phyloP scores from a whole-genome alignment of 2,888 invertebrate species.

The Chymomyza amoena region DNA sequence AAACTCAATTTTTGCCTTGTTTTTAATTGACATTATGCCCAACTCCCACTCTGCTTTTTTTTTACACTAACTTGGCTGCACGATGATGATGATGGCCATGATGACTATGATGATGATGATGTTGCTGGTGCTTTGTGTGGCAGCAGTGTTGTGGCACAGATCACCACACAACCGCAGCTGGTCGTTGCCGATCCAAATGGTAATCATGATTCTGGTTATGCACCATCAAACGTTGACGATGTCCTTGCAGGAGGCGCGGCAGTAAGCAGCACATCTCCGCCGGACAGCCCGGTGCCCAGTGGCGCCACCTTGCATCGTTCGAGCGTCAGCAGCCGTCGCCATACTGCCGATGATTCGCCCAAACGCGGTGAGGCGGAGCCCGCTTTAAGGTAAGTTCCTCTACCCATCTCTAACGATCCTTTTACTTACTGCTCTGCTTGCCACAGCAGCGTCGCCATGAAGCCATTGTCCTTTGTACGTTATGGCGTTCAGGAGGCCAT shows the following conservation, averaged over 20 bases:
- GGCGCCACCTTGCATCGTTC: slow-evolving; percentile 77
- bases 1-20: slow-evolving; percentile 63
- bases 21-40: slow-evolving; percentile 59
- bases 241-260: slow-evolving; percentile 80
- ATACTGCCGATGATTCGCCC: slow-evolving; percentile 76
- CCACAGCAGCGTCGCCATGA: slow-evolving; percentile 82
- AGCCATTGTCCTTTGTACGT: slow-evolving; percentile 80
- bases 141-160: slow-evolving; percentile 81
- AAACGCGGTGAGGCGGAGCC: slow-evolving; percentile 77
- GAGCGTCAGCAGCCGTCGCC: slow-evolving; percentile 74
- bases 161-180: slow-evolving; percentile 80
- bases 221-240: slow-evolving; percentile 82
- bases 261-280: slow-evolving; percentile 80
- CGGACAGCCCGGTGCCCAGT: slow-evolving; percentile 79
- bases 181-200: slow-evolving; percentile 87
- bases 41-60: slow-evolving; percentile 25
- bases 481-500: slow-evolving; percentile 79
- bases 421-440: slow-evolving; percentile 4
- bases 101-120: background rate
- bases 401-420: background rate
- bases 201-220: slow-evolving; percentile 92
- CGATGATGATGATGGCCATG: background rate
- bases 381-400: slow-evolving; percentile 73
- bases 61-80: background rate
- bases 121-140: slow-evolving; percentile 24